A percentile compares a stretch with the other conserved stretches of the same genome.
Conservation (phyloP, 2,888 invertebrate genomes). For the Clivina fossor region DNA sequence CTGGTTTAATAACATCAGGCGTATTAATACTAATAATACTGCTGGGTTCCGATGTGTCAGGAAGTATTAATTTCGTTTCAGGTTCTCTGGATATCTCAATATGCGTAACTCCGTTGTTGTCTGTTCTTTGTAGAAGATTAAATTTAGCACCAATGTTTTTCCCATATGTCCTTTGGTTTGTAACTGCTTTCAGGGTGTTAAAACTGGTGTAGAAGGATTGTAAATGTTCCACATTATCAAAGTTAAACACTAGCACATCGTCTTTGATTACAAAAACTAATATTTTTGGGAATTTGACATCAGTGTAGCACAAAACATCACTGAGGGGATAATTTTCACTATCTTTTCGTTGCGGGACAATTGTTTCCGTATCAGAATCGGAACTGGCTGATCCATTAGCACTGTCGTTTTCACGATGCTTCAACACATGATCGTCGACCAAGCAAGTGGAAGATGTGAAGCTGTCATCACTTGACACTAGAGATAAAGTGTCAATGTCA, state of each 20-base stretch:
- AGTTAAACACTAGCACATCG: conserved; percentile 51
- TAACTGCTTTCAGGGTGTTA: conserved; percentile 51
- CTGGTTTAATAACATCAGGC: conserved; percentile 44
- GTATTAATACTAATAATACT: conserved; percentile 52
- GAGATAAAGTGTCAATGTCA: conserved; percentile 52
- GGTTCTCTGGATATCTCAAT: conserved; percentile 52
- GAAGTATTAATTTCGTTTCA: conserved; percentile 35
- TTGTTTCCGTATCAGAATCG: conserved; percentile 50
- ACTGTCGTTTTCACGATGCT: conserved; percentile 49
- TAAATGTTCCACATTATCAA: conserved; percentile 46
- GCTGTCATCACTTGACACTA: conserved; percentile 52
- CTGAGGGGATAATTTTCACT: conserved; percentile 50
- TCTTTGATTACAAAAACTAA: conserved; percentile 51
- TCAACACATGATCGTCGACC: conserved; percentile 31
- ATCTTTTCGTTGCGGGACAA: conserved; percentile 20
- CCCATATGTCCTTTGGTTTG: conserved; percentile 50
- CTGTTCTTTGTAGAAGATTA: conserved; percentile 55
- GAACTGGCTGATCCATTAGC: conserved; percentile 52
- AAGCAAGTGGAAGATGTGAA: conserved; percentile 42
- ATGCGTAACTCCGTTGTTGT: conserved; percentile 56
- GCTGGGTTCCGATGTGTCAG: conserved; percentile 39
- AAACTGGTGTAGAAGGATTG: conserved; percentile 50
- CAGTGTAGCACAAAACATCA: conserved; percentile 53
- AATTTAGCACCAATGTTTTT: conserved; percentile 44
- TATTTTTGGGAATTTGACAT: conserved; percentile 51